A percentile compares a stretch with the other conserved stretches of the same genome.
Evolutionary conservation across 2,113 vertebrate species (phyloP).

Genomic region (Alaudala cheleensis): DNA sequence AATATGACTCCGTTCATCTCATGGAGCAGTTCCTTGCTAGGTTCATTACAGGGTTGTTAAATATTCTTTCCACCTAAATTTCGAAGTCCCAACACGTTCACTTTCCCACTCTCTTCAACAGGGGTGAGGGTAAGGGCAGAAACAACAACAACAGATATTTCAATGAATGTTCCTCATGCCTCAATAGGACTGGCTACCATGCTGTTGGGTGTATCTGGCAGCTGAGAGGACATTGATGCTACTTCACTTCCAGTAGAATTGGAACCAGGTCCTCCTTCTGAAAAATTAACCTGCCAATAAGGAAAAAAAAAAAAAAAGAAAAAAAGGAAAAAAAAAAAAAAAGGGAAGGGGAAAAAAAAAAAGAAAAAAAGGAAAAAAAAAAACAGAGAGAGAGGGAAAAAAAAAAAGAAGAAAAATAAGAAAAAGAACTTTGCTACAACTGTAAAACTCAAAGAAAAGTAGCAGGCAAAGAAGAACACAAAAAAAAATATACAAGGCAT

Average conservation of each 20-base stretch:
- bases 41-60: constrained; percentile 73
- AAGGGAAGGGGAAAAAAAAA: not conserved
- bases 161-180: constrained; percentile 84
- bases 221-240: constrained; percentile 98
- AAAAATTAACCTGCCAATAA: constrained; percentile 91
- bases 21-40: constrained; percentile 74
- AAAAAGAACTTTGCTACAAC: not conserved
- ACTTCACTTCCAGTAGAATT: constrained; percentile 99
- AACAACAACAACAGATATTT: constrained; percentile 58
- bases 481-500: constrained; percentile 21
- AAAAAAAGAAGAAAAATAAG: constrained; percentile 53
- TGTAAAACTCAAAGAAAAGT: constrained; percentile 15
- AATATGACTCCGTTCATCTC: constrained; percentile 83
- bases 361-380: too few species aligned
- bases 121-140: constrained; percentile 60
- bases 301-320: not conserved
- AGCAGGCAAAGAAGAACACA: not conserved
- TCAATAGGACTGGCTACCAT: constrained; percentile 99
- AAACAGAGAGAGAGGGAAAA: not conserved
- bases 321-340: too few species aligned
- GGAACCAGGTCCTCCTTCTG: constrained; percentile 95
- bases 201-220: constrained; percentile 98
- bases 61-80: constrained; percentile 67
- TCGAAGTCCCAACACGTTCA: constrained; percentile 68
- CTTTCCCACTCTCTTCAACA: constrained; percentile 76